Percentiles rank a stretch among this genome's conserved stretches.
phyloP scores from a whole-genome alignment of 2,113 vertebrate genomes.

The Sciurus niger region DNA sequence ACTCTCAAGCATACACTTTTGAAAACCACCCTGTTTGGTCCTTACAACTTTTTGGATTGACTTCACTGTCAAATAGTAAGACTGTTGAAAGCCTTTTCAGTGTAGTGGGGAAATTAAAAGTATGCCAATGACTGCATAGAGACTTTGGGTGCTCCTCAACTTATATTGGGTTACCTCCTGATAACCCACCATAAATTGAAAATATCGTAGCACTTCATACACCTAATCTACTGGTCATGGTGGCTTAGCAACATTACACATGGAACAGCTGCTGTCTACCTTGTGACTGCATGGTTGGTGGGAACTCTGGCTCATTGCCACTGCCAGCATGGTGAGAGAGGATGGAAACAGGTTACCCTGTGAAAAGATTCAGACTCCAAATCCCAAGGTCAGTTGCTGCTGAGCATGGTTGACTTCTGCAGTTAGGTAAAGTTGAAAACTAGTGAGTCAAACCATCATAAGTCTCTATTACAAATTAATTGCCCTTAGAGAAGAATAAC shows the following conservation, averaged over 20 bases:
- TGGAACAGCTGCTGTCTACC: background rate
- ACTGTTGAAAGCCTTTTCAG: background rate
- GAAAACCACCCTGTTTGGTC: background rate
- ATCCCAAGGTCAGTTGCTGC: background rate
- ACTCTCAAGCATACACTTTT: background rate
- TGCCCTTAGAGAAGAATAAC: background rate
- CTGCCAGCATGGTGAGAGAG: background rate
- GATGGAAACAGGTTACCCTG: background rate
- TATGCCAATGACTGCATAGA: background rate
- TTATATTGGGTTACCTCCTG: background rate
- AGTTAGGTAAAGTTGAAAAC: background rate
- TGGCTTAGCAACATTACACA: background rate
- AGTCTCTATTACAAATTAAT: background rate
- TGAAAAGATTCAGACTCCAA: background rate
- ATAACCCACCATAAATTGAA: background rate
- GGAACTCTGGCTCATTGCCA: background rate
- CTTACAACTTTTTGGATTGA: background rate
- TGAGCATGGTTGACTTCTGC: background rate
- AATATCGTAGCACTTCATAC: background rate
- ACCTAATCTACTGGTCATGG: background rate
- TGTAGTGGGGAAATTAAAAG: background rate
- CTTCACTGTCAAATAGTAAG: background rate
- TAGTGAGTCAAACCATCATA: background rate
- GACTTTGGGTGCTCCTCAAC: background rate
- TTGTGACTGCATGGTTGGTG: background rate